Base-by-base conservation (phyloP, 2,113 vertebrate species). In the Laticauda colubrina region DNA sequence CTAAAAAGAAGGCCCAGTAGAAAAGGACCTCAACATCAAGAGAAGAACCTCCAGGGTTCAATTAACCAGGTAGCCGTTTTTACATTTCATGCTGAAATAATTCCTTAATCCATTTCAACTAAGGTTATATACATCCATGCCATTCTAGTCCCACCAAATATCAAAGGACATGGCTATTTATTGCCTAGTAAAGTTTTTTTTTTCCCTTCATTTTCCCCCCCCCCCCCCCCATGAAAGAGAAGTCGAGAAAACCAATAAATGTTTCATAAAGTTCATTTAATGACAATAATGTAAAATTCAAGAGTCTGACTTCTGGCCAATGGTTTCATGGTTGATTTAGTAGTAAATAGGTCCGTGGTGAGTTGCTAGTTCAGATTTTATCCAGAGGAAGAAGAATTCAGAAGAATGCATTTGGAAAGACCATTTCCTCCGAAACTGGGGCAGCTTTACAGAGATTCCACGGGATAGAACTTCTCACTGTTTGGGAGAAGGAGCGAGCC, bases 21-120 rank as follows among this genome's bases (percentile, higher is more conserved):
- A 94, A 95, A 95, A 95, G 94, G 95, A 95, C 95, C 96, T 97
- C 95, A 94, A 94, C 95, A 96, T 96, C 95, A 88, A 93, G 95
- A 93, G 93, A 96, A 95, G 95, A 96, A 96, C 95, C 95, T 91
- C 87, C 91, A 95, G 88, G 97, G 95, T 94, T 86, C 55, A 93
- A 92, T 95, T 94, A 1, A 94, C 90, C 93, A 95, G 95, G 39
- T 88, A 94, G 93, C 61, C 85, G 93, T 91, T 96, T 95, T 94
- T 97, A 89, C 93, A 96, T 96, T 95, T 95, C 93, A 95, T 92
- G 87, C 93, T n/a, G 90, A 95, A 85, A 94, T 94, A 93, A 89
- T 87, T 14, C 94, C 90, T 92, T 92, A 87, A 94, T 94, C 93
- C 93, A 39, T 54, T 93, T 92, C 94, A 93, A 92, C 88, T 95